These are phyloP conservation scores for Meloidogyne hapla DNA, from an alignment of 1,140 invertebrate genomes.

Conservation along the genomic window DNA sequence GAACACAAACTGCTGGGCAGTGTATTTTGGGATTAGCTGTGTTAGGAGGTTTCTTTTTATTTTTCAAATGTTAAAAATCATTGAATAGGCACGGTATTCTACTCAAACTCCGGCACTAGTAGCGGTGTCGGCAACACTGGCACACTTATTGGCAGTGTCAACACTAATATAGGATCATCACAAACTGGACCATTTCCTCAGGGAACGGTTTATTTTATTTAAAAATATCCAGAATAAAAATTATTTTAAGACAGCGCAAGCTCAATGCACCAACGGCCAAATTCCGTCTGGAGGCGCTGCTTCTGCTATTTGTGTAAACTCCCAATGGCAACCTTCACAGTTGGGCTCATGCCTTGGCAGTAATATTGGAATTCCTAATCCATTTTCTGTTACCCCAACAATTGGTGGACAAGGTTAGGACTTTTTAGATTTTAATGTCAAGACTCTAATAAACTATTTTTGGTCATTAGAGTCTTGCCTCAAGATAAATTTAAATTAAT, in stretches of 20 bases:
- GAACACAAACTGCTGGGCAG: background rate
- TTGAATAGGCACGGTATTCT: background rate
- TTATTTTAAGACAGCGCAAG: constrained; percentile 24
- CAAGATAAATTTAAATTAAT: background rate
- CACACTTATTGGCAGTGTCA: background rate
- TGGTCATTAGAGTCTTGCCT: background rate
- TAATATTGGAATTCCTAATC: background rate
- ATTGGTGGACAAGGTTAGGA: background rate
- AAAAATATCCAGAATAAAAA: background rate
- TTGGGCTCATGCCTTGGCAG: background rate
- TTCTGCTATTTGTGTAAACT: background rate
- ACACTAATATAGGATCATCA: background rate
- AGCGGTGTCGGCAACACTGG: background rate
- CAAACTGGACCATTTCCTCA: constrained; percentile 9
- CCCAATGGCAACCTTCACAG: constrained; percentile 19
- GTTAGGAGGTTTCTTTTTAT: background rate
- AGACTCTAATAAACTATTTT: background rate
- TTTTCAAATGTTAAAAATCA: background rate
- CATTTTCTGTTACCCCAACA: background rate
- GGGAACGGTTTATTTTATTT: background rate
- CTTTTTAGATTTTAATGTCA: background rate
- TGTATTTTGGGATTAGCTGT: constrained; percentile 15
- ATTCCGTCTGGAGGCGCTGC: background rate
- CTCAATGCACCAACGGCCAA: constrained; percentile 36
- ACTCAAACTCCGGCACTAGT: background rate